Evolutionary conservation across 2,113 vertebrate genomes (phyloP).

Genomic region (Lipotes vexillifer): DNA sequence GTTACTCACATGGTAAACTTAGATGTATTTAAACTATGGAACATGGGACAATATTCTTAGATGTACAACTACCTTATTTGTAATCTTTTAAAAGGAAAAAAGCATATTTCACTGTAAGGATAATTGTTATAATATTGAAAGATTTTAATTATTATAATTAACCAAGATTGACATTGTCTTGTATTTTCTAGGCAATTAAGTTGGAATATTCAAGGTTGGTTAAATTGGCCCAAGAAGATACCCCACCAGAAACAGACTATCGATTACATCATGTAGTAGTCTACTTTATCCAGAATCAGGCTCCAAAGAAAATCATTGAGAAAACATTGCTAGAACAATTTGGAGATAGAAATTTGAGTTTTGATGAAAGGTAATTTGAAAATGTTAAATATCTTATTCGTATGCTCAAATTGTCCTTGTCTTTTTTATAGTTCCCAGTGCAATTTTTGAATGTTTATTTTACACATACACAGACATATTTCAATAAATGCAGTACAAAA

Average conservation of each 20-base stretch:
- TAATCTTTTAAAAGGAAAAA: not conserved
- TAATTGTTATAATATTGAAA: not conserved
- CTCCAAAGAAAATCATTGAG: slow-evolving; percentile 97
- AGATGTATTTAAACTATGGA: not conserved
- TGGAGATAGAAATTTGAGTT: slow-evolving; percentile 94
- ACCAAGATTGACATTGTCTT: slow-evolving; percentile 31
- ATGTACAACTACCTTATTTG: not conserved
- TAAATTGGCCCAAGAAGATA: slow-evolving; percentile 93
- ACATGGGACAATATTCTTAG: not conserved
- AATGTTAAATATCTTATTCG: slow-evolving; percentile 13
- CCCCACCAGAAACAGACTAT: slow-evolving; percentile 91
- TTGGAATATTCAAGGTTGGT: slow-evolving; percentile 93
- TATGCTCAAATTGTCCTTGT: not conserved
- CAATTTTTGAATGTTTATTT: not conserved
- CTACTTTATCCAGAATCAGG: slow-evolving; percentile 97
- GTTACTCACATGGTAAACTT: not conserved
- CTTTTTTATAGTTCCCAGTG: not conserved
- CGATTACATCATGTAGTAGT: slow-evolving; percentile 93
- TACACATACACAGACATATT: not conserved
- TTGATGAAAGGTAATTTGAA: slow-evolving; percentile 91
- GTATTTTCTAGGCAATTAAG: slow-evolving; percentile 90
- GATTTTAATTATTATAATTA: slow-evolving; percentile 12
- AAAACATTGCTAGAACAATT: slow-evolving; percentile 96
- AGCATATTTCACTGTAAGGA: not conserved
- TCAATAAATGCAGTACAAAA: not conserved